Percentiles rank a stretch among this genome's conserved stretches.
These are phyloP conservation scores for Fringilla coelebs DNA, from an alignment of 2,797 vertebrate genomes.

Conservation along the genomic window DNA sequence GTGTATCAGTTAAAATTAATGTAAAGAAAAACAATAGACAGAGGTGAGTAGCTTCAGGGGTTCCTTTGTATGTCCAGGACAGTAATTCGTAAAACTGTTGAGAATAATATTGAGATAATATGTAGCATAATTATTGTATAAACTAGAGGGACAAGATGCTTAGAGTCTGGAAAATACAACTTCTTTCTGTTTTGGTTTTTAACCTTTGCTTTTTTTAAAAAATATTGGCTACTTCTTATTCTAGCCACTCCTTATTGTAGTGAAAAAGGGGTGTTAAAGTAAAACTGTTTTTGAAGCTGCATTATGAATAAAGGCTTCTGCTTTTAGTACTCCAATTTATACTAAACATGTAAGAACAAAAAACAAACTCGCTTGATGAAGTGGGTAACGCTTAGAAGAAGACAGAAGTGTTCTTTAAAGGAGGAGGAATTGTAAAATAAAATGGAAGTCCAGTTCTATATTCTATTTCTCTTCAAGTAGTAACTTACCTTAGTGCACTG, in stretches of 20 bases:
- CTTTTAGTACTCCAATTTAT: not conserved
- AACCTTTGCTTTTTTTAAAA: not conserved
- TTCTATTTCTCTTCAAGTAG: not conserved
- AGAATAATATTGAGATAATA: not conserved
- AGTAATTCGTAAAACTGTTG: not conserved
- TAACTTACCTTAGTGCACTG: not conserved
- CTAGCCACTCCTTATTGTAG: not conserved
- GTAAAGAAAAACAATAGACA: not conserved
- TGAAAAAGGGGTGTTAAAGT: not conserved
- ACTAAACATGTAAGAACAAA: not conserved
- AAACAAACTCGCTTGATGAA: not conserved
- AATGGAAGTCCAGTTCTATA: not conserved
- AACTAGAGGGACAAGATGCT: not conserved
- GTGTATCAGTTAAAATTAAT: not conserved
- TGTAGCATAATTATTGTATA: not conserved
- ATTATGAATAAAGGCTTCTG: not conserved
- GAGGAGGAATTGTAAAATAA: not conserved
- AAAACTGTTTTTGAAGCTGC: not conserved
- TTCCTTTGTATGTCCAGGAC: not conserved
- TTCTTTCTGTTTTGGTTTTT: not conserved
- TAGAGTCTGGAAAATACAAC: not conserved
- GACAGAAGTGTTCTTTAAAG: not conserved
- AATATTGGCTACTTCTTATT: not conserved
- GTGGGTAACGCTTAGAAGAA: not conserved
- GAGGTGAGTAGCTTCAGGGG: not conserved